phyloP scores from a whole-genome alignment of 2,113 vertebrate genomes.

The Muntiacus muntjak region DNA sequence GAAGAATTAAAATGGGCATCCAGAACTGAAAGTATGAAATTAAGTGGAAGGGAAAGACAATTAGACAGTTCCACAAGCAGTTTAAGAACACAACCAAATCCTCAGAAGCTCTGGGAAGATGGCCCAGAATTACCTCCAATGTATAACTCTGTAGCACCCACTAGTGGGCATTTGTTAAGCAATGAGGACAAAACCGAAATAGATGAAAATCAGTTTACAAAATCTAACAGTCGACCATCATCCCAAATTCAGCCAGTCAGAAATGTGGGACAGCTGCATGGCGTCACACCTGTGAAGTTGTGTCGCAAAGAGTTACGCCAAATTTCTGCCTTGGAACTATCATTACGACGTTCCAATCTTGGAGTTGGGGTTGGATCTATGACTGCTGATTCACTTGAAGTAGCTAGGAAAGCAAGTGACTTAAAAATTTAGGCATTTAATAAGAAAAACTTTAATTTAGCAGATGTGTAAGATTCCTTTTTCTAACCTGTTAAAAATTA shows the following conservation, averaged over 20 bases:
- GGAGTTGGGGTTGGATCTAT: slow-evolving; percentile 72
- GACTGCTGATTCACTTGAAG: slow-evolving; percentile 84
- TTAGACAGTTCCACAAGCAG: slow-evolving; percentile 44
- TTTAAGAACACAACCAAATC: slow-evolving; percentile 48
- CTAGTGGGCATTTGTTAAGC: slow-evolving; percentile 54
- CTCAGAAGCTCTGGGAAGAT: slow-evolving; percentile 52
- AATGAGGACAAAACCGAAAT: slow-evolving; percentile 56
- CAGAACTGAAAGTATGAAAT: slow-evolving; percentile 60
- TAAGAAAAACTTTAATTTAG: slow-evolving; percentile 6
- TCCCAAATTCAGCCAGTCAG: slow-evolving; percentile 54
- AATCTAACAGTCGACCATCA: slow-evolving; percentile 42
- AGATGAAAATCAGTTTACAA: slow-evolving; percentile 50
- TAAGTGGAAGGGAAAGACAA: slow-evolving; percentile 66
- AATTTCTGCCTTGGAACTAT: slow-evolving; percentile 80
- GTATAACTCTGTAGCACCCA: slow-evolving; percentile 6
- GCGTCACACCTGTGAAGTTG: slow-evolving; percentile 80
- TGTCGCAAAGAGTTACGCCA: slow-evolving; percentile 83
- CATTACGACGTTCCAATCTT: slow-evolving; percentile 73
- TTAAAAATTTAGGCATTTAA: slow-evolving; percentile 67
- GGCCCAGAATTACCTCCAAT: slow-evolving; percentile 42
- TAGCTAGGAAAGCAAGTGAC: slow-evolving; percentile 73
- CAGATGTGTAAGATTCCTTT: slow-evolving; percentile 12
- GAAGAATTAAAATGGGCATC: slow-evolving; percentile 72
- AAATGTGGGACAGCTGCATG: slow-evolving; percentile 52
- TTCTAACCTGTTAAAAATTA: slow-evolving; percentile 40